Evolutionary conservation across 2,113 vertebrate genomes (phyloP), one percentile per base, ranked within the genome.

Genomic region (Clarias gariepinus): DNA sequence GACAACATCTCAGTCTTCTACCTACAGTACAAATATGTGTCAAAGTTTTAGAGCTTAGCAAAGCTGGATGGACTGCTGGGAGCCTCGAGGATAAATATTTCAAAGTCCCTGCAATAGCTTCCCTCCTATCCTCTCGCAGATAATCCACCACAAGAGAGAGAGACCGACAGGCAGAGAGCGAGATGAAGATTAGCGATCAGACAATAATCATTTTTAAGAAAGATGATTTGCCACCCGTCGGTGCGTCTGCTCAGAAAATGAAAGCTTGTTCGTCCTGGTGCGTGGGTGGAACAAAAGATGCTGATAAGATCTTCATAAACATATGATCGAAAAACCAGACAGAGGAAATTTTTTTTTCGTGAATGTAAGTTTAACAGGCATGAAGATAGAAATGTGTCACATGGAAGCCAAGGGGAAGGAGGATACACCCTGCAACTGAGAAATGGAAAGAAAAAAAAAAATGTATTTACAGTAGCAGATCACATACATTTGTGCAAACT

Each of bases 141-240:
- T 85, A 85, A 85, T 85, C 84, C 84, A 66, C 82, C 28, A 23
- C 2, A 21, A 23, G 52, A 73, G 18, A 73, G 18, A 69, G 63
- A 53, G 21, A 77, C 71, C 77, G 71, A n/a, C 61, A 66, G 63
- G 7, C 63, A 28, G 33, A 36, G 66, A 16, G 83, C 2, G 25
- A 66, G 84, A 85, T 83, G 71, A 83, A 83, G 82, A 83, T 83
- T 83, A 83, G 82, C 52, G 30, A 83, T 83, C 81, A 83, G 82
- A 83, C 82, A 71, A 33, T 83, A 83, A 73, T 83, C 47, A 4
- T 83, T 71, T 83, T 71, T 73, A 19, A 58, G 82, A 83, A 83
- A 83, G 82, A 83, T 73, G 82, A 83, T 83, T 83, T 83, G 47
- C 61, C 64, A 69, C 64, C 82, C 53, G 21, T 58, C 30, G 53